Evolutionary conservation across 30 jellyfish, hydroid and myxozoan species (phyloP), one percentile per base, ranked within the genome.

Genomic region (Turritopsis rubra): DNA sequence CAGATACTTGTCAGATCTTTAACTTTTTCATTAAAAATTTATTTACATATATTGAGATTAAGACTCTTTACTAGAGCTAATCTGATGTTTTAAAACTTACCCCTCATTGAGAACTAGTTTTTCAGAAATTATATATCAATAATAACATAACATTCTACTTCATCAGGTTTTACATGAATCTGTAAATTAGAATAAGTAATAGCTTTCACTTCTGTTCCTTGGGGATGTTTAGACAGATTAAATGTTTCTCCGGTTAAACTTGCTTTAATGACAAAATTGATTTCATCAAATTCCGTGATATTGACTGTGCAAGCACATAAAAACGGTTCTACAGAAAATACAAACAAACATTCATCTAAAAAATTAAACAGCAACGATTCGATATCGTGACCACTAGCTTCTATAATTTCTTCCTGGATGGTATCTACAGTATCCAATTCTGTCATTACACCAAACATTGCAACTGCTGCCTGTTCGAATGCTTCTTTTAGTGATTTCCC

Each of bases 151-250:
- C 89, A 83, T 80, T 95, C 97, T 74, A 78, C 82, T 22, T 66
- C 80, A n/a, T 72, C 53, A 23, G 71, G 83, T 1, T 79, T 87
- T 71, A 86, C 89, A 79, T 89, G 83, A 72, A 95, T 86, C 86
- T 95, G 99, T 92, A 95, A n/a, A 83, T 95, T 95, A 9, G 99
- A 95, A 73, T 89, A 95, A 0, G 99, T 95, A 23, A 95, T 95
- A 0, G 99, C 99, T 84, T 95, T 95, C 1, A 95, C 95, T 82
- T 95, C 99, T 22, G 99, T 95, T 19, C 99, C 99, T 65, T 95
- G 99, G 7, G 97, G 95, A 70, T 95, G 99, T 82, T 95, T 95
- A 1, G 72, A 8, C 84, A 89, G 78, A 73, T 89, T 91, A 82
- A 95, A 95, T 1, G 95, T 85, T 80, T 95, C 99, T 19, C 99